Conservation (phyloP, 2,797 vertebrate genomes). For the Serranus cabrilla region DNA sequence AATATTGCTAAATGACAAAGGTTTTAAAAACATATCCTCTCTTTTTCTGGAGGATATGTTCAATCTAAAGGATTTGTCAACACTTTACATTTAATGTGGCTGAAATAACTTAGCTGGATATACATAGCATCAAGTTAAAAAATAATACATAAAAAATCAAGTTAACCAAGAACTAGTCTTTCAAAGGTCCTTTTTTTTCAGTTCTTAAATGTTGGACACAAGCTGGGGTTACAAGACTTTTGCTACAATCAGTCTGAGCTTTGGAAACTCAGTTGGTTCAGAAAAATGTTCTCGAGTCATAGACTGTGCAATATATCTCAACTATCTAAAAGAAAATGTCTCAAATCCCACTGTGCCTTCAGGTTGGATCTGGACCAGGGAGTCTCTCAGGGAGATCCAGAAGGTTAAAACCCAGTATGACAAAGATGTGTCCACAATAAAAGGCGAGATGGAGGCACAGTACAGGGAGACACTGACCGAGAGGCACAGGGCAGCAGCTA, state of each 20-base stretch:
- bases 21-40: neutral
- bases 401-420: constrained; percentile 86
- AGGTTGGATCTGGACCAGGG: constrained; percentile 99
- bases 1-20: neutral
- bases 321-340: neutral
- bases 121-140: no score
- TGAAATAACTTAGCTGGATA: no score
- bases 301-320: neutral
- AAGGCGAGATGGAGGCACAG: constrained; percentile 89
- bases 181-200: no score
- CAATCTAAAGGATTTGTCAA: no score
- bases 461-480: constrained; percentile 91
- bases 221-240: neutral
- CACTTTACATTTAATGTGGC: no score
- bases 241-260: neutral
- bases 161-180: no score
- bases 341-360: neutral
- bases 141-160: no score
- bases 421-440: constrained; percentile 83
- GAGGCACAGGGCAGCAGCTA: constrained; percentile 87
- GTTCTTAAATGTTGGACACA: neutral
- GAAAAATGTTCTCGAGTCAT: neutral
- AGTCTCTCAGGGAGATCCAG: constrained; percentile 93
- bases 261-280: neutral
- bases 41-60: no score